phyloP scores from a whole-genome alignment of 2,797 vertebrate species.

The Clarias laeviceps region DNA sequence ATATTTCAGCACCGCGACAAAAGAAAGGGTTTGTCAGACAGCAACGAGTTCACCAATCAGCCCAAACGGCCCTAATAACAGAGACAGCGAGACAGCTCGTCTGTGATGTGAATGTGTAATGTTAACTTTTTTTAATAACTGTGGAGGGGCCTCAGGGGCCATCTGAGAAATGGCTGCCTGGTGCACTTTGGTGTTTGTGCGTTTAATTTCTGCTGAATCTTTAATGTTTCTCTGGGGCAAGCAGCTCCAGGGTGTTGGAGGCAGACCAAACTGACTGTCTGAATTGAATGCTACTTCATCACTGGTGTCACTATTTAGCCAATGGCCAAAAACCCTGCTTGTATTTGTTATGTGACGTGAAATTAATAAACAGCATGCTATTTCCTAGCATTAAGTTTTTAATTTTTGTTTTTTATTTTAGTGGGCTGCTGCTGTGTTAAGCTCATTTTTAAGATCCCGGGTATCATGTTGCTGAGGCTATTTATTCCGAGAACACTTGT shows the following conservation, averaged over 20 bases:
- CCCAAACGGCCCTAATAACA: conserved; percentile 54
- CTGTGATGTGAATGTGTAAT: conserved; percentile 59
- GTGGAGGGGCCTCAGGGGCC: conserved; percentile 71
- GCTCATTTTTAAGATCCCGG: neutral
- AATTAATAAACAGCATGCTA: conserved; percentile 18
- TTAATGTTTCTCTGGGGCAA: conserved; percentile 58
- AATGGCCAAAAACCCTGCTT: conserved; percentile 31
- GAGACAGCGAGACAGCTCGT: conserved; percentile 44
- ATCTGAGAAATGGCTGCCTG: conserved; percentile 72
- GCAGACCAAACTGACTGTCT: conserved; percentile 38
- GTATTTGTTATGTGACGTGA: neutral
- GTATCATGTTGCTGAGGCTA: neutral
- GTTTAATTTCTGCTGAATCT: conserved; percentile 68
- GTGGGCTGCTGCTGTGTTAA: neutral
- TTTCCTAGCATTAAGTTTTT: neutral
- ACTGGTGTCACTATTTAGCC: conserved; percentile 38
- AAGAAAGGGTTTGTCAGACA: conserved; percentile 54
- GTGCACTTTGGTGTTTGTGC: conserved; percentile 71
- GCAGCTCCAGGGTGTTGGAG: conserved; percentile 41
- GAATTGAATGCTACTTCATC: conserved; percentile 45
- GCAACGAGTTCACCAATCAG: conserved; percentile 52
- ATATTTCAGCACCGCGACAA: conserved; percentile 59
- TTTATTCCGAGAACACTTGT: neutral
- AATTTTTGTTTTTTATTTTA: neutral
- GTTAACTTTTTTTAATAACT: conserved; percentile 75